Conservation (phyloP, 2,113 vertebrate species). For the Spheniscus mendiculus region DNA sequence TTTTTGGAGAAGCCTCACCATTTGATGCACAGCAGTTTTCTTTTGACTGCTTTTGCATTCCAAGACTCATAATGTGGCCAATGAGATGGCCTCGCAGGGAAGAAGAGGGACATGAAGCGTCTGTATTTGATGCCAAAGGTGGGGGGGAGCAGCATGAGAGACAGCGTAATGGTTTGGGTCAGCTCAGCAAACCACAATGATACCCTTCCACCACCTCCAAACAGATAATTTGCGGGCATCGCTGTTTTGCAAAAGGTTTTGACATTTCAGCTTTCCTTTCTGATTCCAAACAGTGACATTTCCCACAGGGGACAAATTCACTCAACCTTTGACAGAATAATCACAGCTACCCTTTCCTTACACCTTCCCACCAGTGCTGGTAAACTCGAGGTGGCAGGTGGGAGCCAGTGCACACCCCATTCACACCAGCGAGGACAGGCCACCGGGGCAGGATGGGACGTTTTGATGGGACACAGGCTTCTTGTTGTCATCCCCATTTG, state of each 20-base stretch:
- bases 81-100: not conserved
- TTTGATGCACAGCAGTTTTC: not conserved
- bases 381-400: not conserved
- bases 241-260: not conserved
- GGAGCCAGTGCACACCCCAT: not conserved
- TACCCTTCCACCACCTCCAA: not conserved
- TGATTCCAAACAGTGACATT: not conserved
- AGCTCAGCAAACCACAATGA: not conserved
- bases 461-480: not conserved
- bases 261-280: conserved; percentile 24
- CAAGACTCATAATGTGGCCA: not conserved
- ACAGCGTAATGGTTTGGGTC: not conserved
- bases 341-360: not conserved
- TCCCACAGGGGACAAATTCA: not conserved
- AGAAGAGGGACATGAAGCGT: not conserved
- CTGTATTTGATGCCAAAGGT: not conserved
- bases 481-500: not conserved
- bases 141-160: not conserved
- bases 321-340: not conserved
- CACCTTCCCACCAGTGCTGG: not conserved
- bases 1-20: not conserved
- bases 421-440: not conserved
- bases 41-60: not conserved
- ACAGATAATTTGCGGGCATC: not conserved
- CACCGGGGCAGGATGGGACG: not conserved